Evolutionary conservation across 2,888 invertebrate genomes (phyloP), one percentile per base, ranked within the genome.

Genomic region (Steinernema carpocapsae): DNA sequence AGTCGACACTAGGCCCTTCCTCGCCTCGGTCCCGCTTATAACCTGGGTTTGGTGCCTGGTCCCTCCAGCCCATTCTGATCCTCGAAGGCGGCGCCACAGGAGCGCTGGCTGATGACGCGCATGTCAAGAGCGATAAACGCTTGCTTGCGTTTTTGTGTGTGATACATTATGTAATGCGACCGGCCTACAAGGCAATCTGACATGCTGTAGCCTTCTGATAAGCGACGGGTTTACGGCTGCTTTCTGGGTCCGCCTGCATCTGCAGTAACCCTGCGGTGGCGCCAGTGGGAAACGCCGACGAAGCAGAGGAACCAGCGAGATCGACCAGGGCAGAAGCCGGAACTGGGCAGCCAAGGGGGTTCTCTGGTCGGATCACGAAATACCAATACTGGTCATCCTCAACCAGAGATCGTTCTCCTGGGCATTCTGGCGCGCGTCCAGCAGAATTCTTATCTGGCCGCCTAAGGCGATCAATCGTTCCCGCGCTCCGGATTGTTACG

Each of bases 131-230:
- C 26, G 64, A 64, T 64, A 64, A 64, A 32, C 64, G 2, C 10
- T 4, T 26, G 24, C 56, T 43, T 26, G 32, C 12, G 32, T 32
- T 32, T 64, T 32, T 32, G 17, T 32, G 17, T 17, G 48, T 22
- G 26, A 2, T 19, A 56, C 56, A 56, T 29, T 29, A 29, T 64
- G 64, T 64, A 32, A 32, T 32, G 64, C 32, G 26, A 24, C 32
- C 29, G 26, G 64, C 10, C 14, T 48, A 48, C 48, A 48, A 48
- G 17, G 48, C 3, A 19, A 48, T 48, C 19, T 56, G 29, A 12
- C 64, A 64, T 32, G 64, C 10, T 64, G 64, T 64, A 64, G 64
- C 64, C 32, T n/a, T n/a, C n/a, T 29, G 64, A 64, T 64, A 64
- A 64, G 64, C 64, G 4, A 37, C 10, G 3, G 64, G 32, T 64